Conservation (phyloP, 2,113 vertebrate genomes). For the Deroptyus accipitrinus region DNA sequence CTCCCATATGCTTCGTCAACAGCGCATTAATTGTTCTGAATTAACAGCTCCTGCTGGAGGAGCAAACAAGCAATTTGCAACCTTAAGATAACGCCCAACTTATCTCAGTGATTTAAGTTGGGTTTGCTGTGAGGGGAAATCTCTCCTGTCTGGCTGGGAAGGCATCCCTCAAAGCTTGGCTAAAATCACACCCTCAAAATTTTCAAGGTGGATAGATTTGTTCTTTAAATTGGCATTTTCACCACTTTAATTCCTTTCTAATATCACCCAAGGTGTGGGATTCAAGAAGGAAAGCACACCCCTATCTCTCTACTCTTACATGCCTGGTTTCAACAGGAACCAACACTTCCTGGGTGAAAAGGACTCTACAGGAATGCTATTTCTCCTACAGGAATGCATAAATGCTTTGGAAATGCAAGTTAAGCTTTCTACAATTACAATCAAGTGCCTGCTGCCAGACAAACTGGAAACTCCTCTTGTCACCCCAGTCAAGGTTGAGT, state of each 20-base stretch:
- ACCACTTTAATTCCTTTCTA: neutral
- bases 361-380: neutral
- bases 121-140: neutral
- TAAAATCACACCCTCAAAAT: neutral
- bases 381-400: neutral
- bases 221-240: neutral
- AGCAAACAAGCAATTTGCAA: conserved; percentile 74
- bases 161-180: neutral
- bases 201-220: neutral
- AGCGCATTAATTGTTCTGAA: conserved; percentile 73
- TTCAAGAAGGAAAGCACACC: neutral
- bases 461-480: neutral
- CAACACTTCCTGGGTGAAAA: neutral
- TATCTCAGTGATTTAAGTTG: conserved; percentile 65
- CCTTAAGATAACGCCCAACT: conserved; percentile 71
- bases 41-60: conserved; percentile 77
- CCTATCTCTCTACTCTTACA: neutral
- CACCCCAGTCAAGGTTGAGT: neutral
- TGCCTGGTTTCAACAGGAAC: neutral
- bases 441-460: neutral
- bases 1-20: conserved; percentile 63
- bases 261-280: neutral
- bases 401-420: neutral
- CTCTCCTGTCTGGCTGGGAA: neutral
- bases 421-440: neutral